Evolutionary conservation across 2,888 invertebrate species (phyloP).

Genomic region (Aproaerema taeniolella): DNA sequence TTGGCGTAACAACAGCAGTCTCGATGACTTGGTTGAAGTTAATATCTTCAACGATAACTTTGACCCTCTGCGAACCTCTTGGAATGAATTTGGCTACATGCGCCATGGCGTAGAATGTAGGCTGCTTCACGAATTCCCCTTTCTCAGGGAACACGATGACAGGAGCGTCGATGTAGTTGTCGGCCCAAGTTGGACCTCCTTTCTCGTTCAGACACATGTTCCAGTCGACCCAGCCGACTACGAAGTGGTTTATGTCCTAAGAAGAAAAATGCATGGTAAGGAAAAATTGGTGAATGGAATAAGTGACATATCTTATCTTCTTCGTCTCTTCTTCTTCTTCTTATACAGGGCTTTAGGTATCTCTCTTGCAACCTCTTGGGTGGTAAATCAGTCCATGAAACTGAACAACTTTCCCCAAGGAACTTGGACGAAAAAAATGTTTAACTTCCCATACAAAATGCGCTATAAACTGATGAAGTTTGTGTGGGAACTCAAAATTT

Average conservation of each 20-base stretch:
- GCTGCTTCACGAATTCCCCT: slow-evolving; percentile 91
- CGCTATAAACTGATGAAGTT: too few relatives aligned
- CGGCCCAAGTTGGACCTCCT: slow-evolving; percentile 88
- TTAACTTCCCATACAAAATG: too few relatives aligned
- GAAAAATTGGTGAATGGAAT: background rate
- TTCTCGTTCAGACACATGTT: slow-evolving; percentile 83
- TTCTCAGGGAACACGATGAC: slow-evolving; percentile 52
- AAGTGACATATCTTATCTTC: background rate
- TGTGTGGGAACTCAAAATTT: too few relatives aligned
- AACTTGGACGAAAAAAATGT: too few relatives aligned
- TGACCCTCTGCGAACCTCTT: slow-evolving; percentile 65
- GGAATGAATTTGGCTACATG: slow-evolving; percentile 85
- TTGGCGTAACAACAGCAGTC: slow-evolving; percentile 38
- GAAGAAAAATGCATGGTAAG: slow-evolving; percentile 4
- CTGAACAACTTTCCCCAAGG: too few relatives aligned
- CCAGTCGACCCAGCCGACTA: slow-evolving; percentile 92
- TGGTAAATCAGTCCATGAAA: too few relatives aligned
- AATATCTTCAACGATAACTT: slow-evolving; percentile 18
- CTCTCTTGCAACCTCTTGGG: too few relatives aligned
- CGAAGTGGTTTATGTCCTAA: slow-evolving; percentile 83
- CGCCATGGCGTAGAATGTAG: slow-evolving; percentile 89
- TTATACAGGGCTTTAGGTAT: too few relatives aligned
- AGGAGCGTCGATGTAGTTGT: slow-evolving; percentile 87
- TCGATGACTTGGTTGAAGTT: slow-evolving; percentile 20
- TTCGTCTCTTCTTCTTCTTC: too few relatives aligned